A percentile compares a stretch with the other conserved stretches of the same genome.
phyloP scores from a whole-genome alignment of 2,888 invertebrate species.

The Pegoplata infirma region DNA sequence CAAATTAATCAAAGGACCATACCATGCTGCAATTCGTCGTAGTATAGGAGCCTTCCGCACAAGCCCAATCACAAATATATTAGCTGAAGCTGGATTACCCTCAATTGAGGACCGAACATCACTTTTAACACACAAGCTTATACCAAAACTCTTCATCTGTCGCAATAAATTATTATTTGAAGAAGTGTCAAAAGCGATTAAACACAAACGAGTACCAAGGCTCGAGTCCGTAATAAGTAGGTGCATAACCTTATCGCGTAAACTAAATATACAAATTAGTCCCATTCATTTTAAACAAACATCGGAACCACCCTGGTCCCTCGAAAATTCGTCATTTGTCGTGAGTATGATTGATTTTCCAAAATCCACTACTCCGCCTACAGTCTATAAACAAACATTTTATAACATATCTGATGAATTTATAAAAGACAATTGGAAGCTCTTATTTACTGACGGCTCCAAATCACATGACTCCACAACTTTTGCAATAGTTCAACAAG shows the following conservation, averaged over 20 bases:
- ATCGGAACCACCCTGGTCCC: background rate
- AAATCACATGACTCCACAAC: background rate
- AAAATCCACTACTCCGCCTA: background rate
- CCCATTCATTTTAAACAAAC: background rate
- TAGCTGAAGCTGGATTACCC: background rate
- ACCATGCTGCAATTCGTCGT: background rate
- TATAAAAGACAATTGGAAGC: background rate
- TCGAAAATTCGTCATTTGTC: background rate
- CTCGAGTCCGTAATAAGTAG: background rate
- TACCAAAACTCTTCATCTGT: background rate
- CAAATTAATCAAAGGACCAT: slow-evolving; percentile 5
- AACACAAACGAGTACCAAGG: background rate
- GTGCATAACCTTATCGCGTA: background rate
- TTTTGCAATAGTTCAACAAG: background rate
- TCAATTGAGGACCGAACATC: background rate
- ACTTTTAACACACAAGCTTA: background rate
- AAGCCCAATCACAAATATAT: background rate
- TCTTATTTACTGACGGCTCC: background rate
- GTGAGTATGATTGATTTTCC: background rate
- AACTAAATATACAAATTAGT: background rate
- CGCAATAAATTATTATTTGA: background rate
- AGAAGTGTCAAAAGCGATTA: background rate
- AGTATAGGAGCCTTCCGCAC: slow-evolving; percentile 1
- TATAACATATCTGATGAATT: background rate
- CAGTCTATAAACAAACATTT: background rate